A percentile compares a stretch with the other conserved stretches of the same genome.
phyloP scores from a whole-genome alignment of 1,140 invertebrate genomes.

The Mercenaria mercenaria region DNA sequence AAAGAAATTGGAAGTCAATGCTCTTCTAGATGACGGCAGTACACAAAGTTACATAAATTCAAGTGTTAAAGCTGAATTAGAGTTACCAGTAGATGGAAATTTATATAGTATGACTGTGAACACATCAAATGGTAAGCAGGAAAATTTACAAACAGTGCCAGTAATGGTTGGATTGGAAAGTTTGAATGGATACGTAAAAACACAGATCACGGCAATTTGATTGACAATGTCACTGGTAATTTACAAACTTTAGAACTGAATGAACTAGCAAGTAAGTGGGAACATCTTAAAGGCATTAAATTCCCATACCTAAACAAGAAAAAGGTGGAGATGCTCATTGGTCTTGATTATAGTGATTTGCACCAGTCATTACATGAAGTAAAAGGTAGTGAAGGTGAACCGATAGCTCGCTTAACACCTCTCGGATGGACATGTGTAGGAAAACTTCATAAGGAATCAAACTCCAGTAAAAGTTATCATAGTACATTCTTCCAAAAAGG shows the following conservation, averaged over 20 bases:
- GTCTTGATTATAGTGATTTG: neutral
- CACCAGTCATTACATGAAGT: slow-evolving; percentile 12
- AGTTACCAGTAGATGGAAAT: neutral
- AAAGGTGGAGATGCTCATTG: slow-evolving; percentile 1
- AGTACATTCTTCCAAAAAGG: neutral
- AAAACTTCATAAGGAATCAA: neutral
- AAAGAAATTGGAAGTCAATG: slow-evolving; percentile 9
- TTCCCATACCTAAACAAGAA: slow-evolving; percentile 10
- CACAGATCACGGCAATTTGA: too few relatives aligned
- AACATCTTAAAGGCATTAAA: slow-evolving; percentile 26
- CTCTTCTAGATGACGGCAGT: slow-evolving; percentile 36
- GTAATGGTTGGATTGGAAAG: neutral
- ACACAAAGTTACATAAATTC: slow-evolving; percentile 6
- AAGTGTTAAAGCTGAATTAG: neutral
- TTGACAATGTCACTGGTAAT: neutral
- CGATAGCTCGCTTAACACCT: slow-evolving; percentile 10
- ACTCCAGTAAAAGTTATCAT: neutral
- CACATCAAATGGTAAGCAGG: neutral
- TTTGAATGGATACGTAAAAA: too few relatives aligned
- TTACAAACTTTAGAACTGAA: neutral
- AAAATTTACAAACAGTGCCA: neutral
- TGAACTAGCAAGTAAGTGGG: neutral
- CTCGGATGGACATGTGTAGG: slow-evolving; percentile 48
- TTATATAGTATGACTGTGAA: neutral
- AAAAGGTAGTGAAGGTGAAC: slow-evolving; percentile 4